Percentiles rank a stretch among this genome's conserved stretches.
Conservation (phyloP, 2,797 vertebrate genomes). For the Aphelocoma californica region DNA sequence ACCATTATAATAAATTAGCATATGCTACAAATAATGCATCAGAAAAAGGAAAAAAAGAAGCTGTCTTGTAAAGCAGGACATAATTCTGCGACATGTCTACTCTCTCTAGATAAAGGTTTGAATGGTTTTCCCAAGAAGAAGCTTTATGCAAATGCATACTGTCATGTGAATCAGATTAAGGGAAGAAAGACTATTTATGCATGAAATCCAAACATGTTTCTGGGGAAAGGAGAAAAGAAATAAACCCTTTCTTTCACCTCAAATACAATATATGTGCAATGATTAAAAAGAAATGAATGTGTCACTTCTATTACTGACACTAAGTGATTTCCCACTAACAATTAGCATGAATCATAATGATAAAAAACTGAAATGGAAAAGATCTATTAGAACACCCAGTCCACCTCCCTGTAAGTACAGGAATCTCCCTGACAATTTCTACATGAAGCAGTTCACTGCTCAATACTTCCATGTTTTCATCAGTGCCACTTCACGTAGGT, state of each 20-base stretch:
- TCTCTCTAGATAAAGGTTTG: slow-evolving; percentile 29
- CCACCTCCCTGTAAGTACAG: background rate
- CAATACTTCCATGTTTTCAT: background rate
- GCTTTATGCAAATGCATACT: slow-evolving; percentile 49
- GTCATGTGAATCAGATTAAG: slow-evolving; percentile 66
- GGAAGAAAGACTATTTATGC: slow-evolving; percentile 60
- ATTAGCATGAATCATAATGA: slow-evolving; percentile 56
- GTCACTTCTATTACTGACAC: slow-evolving; percentile 43
- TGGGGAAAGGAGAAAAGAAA: slow-evolving; percentile 42
- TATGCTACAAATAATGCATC: slow-evolving; percentile 38
- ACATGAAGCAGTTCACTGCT: background rate
- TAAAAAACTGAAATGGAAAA: slow-evolving; percentile 43
- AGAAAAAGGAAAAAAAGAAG: background rate
- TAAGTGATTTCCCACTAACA: slow-evolving; percentile 65
- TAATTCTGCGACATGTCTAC: slow-evolving; percentile 3
- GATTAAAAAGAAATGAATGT: slow-evolving; percentile 26
- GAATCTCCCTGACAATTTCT: slow-evolving; percentile 5
- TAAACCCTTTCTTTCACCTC: slow-evolving; percentile 48
- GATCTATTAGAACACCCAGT: slow-evolving; percentile 22
- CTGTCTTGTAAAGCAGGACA: slow-evolving; percentile 38
- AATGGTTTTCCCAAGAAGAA: slow-evolving; percentile 53
- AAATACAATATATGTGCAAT: slow-evolving; percentile 4
- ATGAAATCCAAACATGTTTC: slow-evolving; percentile 67
- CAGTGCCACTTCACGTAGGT: background rate
- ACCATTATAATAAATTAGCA: slow-evolving; percentile 48